Evolutionary conservation across 2,888 invertebrate genomes (phyloP), one percentile per base, ranked within the genome.

Genomic region (Drosophila macrospina): DNA sequence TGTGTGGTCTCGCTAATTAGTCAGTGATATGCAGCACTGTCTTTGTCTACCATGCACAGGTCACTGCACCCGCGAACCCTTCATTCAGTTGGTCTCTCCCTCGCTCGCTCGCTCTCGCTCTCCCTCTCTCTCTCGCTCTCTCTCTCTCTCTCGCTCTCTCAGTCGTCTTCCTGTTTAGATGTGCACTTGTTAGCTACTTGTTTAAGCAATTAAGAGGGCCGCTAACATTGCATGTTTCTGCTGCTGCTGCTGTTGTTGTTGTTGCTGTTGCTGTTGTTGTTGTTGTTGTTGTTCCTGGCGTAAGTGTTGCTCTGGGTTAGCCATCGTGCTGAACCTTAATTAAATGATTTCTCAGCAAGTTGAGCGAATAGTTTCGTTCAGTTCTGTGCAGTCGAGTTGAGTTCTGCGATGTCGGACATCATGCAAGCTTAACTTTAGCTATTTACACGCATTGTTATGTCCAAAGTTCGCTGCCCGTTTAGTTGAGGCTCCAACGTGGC

Each of bases 281-380:
- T 79, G 66, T 37, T 48, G 10, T 39, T 42, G 48, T 34, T 60
- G 41, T n/a, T 64, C 24, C 15, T 47, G 34, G n/a, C 57, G 63
- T 47, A 15, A 24, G 37, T 39, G 56, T 54, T 60, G 44, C 54
- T 60, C 52, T 37, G 42, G 47, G 34, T 69, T 69, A 44, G 44
- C 20, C 37, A 24, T 32, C 62, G 63, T 64, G 57, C 60, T 60
- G 20, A 73, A 87, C 80, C 83, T 86, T 75, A 88, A 86, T 86
- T 86, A 83, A 86, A 86, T 89, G 89, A 86, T 88, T 86, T 87
- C 77, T 76, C 56, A 45, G 62, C 85, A 80, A 88, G 87, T 75
- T 88, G 55, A 47, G 32, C 57, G 57, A 50, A 78, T 69, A 61
- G 74, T 78, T 74, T 48, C 41, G 79, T 44, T 63, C 16, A 44